Base-by-base conservation (phyloP, 2,113 vertebrate genomes). In the Haemorhous mexicanus region DNA sequence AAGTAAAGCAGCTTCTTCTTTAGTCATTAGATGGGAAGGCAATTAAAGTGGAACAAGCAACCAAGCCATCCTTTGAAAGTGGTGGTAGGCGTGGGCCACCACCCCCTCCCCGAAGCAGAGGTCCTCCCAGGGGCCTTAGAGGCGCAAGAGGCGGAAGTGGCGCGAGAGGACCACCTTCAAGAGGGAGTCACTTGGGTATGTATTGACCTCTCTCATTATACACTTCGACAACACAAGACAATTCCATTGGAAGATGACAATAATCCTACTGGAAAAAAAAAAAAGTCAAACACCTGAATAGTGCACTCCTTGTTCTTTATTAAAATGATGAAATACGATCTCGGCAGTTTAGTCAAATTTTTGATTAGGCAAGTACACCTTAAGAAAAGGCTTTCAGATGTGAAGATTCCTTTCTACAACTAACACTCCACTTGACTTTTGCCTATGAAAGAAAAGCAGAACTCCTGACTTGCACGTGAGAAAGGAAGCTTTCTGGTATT, bases 31-130 rank as follows among this genome's bases (percentile, higher is more conserved):
- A 99, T 98, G 99, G 99, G 68, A 99, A 99, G 94, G 98, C 99
- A 88, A 99, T 99, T 96, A 99, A 99, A 97, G 99, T 99, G 87
- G 99, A 99, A 96, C 99, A 99, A 98, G 99, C 99, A 73, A 99
- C 99, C 93, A 99, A 99, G 92, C 99, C 99, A 90, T 98, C 98
- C 90, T 99, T 99, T 98, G 99, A 99, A 96, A 98, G 98, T 92
- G 97, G 97, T 83, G 98, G 98, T 58, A 98, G 99, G 44, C 98
- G 99, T 79, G 99, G 99, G 56, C 99, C 98, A 15, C 97, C 98
- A 37, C 98, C 99, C 93, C 98, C 99, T 96, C 98, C 98, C 62
- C 98, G 99, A 93, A 99, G 99, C 96, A 98, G 99, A 68, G 99
- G 99, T 81, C 98, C 98, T 87, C 98, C 99, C 55, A 98, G 99